phyloP scores from a whole-genome alignment of 1,140 invertebrate genomes.

The Pantala flavescens region DNA sequence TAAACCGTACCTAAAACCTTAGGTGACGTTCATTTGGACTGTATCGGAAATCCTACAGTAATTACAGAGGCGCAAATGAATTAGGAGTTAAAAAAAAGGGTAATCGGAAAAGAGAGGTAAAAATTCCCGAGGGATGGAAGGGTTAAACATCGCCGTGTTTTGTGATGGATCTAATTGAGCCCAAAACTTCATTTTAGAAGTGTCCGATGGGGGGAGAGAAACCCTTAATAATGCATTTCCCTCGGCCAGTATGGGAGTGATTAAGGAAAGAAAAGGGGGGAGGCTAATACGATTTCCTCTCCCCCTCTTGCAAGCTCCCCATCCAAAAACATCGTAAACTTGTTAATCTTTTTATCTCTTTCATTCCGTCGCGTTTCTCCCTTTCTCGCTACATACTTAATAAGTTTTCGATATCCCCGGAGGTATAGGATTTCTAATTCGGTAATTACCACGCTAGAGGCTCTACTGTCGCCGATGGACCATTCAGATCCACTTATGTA shows the following conservation, averaged over 20 bases:
- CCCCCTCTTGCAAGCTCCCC: neutral
- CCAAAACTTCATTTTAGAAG: neutral
- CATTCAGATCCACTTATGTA: no score
- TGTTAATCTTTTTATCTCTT: constrained; percentile 6
- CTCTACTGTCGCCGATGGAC: no score
- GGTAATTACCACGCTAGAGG: no score
- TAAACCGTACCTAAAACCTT: no score
- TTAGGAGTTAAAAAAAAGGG: no score
- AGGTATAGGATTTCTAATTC: no score
- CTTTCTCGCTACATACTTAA: neutral
- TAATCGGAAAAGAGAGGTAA: neutral
- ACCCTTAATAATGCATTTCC: neutral
- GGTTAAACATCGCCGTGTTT: neutral
- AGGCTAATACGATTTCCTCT: neutral
- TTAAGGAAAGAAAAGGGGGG: neutral
- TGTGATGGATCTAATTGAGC: neutral
- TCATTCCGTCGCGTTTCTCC: neutral
- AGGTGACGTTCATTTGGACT: no score
- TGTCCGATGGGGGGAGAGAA: neutral
- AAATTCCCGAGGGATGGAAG: neutral
- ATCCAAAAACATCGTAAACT: neutral
- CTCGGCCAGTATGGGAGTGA: neutral
- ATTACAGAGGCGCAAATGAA: no score
- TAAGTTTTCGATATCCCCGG: neutral
- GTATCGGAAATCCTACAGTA: no score